These are phyloP conservation scores for Solenopsis invicta DNA, from an alignment of 1,140 invertebrate species.

Conservation along the genomic window DNA sequence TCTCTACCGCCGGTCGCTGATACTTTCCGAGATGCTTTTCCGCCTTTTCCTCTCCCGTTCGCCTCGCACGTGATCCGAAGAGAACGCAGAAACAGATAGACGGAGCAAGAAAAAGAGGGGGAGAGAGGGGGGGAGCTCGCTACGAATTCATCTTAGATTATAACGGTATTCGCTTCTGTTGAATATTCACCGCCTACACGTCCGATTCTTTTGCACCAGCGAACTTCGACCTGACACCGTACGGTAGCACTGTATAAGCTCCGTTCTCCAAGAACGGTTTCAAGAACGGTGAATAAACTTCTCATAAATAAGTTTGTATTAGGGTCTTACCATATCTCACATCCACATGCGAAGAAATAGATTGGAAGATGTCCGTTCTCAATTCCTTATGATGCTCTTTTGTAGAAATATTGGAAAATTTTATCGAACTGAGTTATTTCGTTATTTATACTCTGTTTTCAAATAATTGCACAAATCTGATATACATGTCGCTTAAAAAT, in stretches of 20 bases:
- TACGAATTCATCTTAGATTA: slow-evolving; percentile 45
- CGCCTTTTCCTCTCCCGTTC: slow-evolving; percentile 47
- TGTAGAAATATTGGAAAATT: slow-evolving; percentile 1
- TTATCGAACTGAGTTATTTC: slow-evolving; percentile 2
- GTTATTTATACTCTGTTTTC: background rate
- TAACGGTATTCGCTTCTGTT: slow-evolving; percentile 52
- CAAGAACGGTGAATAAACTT: background rate
- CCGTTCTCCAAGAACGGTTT: background rate
- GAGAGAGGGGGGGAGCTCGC: background rate
- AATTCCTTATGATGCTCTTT: background rate
- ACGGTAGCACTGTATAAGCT: background rate
- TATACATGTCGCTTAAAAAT: background rate
- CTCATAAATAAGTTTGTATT: slow-evolving; percentile 10
- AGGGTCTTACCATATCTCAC: background rate
- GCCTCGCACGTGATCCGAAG: slow-evolving; percentile 41
- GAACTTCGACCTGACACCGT: slow-evolving; percentile 33
- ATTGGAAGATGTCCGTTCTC: background rate
- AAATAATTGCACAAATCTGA: background rate
- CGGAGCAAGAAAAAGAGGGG: background rate
- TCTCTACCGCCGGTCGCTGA: slow-evolving; percentile 45
- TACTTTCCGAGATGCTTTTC: slow-evolving; percentile 64
- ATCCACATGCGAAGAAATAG: background rate
- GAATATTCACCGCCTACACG: slow-evolving; percentile 41
- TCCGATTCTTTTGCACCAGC: slow-evolving; percentile 1
- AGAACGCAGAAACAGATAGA: slow-evolving; percentile 15